These are phyloP conservation scores for Vidua chalybeata DNA, from an alignment of 2,113 vertebrate genomes.

Conservation along the genomic window DNA sequence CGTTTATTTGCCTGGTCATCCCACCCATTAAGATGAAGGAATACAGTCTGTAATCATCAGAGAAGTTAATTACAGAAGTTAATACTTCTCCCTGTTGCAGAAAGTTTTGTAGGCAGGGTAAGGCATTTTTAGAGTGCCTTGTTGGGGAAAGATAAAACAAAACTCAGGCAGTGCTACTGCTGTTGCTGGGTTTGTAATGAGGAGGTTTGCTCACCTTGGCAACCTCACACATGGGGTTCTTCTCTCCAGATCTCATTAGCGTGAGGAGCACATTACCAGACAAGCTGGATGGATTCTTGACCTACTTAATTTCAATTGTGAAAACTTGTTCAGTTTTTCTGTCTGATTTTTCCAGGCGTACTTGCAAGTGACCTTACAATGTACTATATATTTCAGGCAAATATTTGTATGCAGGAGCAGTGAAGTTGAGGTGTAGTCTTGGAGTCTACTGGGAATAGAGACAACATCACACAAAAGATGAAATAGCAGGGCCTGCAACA, in stretches of 20 bases:
- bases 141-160: slow-evolving; percentile 56
- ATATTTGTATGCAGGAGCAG: slow-evolving; percentile 37
- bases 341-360: slow-evolving; percentile 53
- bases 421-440: slow-evolving; percentile 23
- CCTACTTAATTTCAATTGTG: slow-evolving; percentile 65
- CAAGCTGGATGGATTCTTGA: slow-evolving; percentile 59
- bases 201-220: slow-evolving; percentile 64
- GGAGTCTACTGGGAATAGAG: slow-evolving; percentile 27
- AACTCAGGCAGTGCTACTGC: slow-evolving; percentile 25
- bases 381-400: slow-evolving; percentile 62
- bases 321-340: slow-evolving; percentile 44
- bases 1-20: slow-evolving; percentile 51
- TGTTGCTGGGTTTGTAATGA: slow-evolving; percentile 56
- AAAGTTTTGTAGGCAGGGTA: slow-evolving; percentile 33
- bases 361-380: slow-evolving; percentile 65
- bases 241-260: slow-evolving; percentile 73
- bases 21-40: slow-evolving; percentile 64
- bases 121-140: slow-evolving; percentile 13
- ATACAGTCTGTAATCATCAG: slow-evolving; percentile 30
- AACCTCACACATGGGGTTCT: slow-evolving; percentile 67
- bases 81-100: slow-evolving; percentile 16
- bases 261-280: slow-evolving; percentile 61
- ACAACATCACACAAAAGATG: slow-evolving; percentile 57
- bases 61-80: slow-evolving; percentile 46
- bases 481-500: slow-evolving; percentile 52